Evolutionary conservation across 2,113 vertebrate species (phyloP).

Genomic region (Ciconia stormi): DNA sequence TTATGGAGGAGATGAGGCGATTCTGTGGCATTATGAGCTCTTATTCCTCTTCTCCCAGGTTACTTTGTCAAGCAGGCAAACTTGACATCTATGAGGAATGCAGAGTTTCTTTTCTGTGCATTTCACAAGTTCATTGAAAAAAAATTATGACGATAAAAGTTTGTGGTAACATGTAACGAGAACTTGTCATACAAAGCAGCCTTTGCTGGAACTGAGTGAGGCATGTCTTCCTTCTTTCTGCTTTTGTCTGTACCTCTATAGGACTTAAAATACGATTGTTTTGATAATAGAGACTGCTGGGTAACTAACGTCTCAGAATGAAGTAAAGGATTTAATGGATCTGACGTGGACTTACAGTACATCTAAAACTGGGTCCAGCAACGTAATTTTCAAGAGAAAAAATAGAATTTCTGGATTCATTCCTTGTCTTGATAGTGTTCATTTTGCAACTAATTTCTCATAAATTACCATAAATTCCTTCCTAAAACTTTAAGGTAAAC

Average conservation of each 20-base stretch:
- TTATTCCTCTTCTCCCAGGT: background rate
- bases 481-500: background rate
- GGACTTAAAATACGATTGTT: background rate
- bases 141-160: background rate
- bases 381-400: background rate
- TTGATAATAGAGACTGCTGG: background rate
- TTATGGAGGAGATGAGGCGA: background rate
- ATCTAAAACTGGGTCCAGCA: background rate
- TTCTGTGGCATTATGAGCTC: background rate
- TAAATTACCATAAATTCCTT: background rate
- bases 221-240: background rate
- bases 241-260: background rate
- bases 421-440: background rate
- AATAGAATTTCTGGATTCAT: background rate
- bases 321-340: background rate
- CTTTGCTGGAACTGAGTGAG: background rate
- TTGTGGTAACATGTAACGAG: background rate
- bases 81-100: background rate
- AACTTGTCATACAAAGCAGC: background rate
- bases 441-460: background rate
- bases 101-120: background rate
- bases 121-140: background rate
- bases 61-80: background rate
- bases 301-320: background rate
- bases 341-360: background rate